Evolutionary conservation across 2,888 invertebrate species (phyloP).

Genomic region (Yponomeuta plumbellus): DNA sequence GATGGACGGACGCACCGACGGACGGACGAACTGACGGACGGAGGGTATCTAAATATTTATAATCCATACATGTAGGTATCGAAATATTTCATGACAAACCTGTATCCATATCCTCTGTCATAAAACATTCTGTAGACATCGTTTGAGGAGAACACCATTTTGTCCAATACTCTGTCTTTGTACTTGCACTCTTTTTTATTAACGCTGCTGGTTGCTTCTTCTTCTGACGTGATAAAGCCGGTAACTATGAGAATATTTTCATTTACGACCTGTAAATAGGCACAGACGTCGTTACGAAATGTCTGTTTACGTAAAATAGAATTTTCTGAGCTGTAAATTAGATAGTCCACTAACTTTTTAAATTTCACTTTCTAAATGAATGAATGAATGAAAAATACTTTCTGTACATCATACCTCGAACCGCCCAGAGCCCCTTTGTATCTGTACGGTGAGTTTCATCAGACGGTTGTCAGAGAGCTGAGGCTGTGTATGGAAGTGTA

Average conservation of each 20-base stretch:
- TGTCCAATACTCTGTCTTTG: not conserved
- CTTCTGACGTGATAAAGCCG: not conserved
- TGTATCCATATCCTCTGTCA: conserved; percentile 14
- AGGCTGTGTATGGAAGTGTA: conserved; percentile 13
- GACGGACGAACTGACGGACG: too few species aligned
- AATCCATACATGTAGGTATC: too few species aligned
- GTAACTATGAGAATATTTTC: conserved; percentile 13
- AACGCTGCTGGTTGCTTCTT: not conserved
- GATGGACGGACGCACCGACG: too few species aligned
- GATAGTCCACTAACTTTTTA: too few species aligned
- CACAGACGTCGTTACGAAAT: not conserved
- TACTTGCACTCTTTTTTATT: not conserved
- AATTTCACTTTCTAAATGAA: too few species aligned
- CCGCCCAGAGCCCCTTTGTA: conserved; percentile 14
- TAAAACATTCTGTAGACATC: conserved; percentile 15
- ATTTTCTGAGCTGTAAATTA: too few species aligned
- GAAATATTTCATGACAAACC: not conserved
- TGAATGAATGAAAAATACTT: too few species aligned
- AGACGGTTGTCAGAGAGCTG: not conserved
- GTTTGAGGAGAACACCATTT: not conserved
- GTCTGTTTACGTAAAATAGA: too few species aligned
- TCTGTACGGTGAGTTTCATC: conserved; percentile 11
- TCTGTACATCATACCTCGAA: conserved; percentile 10
- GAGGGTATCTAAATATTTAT: too few species aligned
- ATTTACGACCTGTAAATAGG: conserved; percentile 12